Percentiles rank a stretch among this genome's conserved stretches.
Evolutionary conservation across 2,113 vertebrate genomes (phyloP).

Genomic region (Cairina moschata): DNA sequence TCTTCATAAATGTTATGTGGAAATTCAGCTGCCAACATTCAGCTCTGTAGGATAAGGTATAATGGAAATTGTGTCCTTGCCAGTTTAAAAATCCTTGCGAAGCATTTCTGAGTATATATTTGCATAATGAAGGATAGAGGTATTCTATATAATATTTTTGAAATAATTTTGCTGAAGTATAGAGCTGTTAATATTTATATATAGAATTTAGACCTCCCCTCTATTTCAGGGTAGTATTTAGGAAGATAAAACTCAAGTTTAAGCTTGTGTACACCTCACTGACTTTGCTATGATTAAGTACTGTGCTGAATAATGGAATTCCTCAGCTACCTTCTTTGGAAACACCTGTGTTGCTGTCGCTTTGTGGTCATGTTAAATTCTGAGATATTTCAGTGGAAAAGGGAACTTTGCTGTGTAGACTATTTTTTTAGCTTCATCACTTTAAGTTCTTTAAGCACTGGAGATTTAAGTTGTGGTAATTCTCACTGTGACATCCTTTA

Average conservation of each 20-base stretch:
- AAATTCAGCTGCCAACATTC: slow-evolving; percentile 59
- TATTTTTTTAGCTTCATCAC: neutral
- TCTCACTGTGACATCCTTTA: neutral
- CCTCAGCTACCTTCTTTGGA: neutral
- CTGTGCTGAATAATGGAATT: neutral
- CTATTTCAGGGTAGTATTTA: neutral
- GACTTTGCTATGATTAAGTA: neutral
- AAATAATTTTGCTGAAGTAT: slow-evolving; percentile 10
- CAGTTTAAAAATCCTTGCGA: slow-evolving; percentile 54
- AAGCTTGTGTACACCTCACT: neutral
- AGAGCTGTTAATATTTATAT: slow-evolving; percentile 18
- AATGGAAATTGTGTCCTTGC: slow-evolving; percentile 43
- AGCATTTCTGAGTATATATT: slow-evolving; percentile 51
- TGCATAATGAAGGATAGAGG: slow-evolving; percentile 54
- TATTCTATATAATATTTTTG: slow-evolving; percentile 25
- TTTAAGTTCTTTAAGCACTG: neutral
- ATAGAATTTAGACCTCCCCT: neutral
- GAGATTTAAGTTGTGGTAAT: neutral
- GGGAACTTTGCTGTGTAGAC: neutral
- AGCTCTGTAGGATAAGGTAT: slow-evolving; percentile 34
- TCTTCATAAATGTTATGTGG: slow-evolving; percentile 53
- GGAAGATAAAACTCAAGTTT: neutral
- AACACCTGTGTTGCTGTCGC: neutral
- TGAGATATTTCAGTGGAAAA: neutral
- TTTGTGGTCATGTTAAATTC: neutral